Evolutionary conservation across 2,797 vertebrate species (phyloP).

Genomic region (Margarornis squamiger): DNA sequence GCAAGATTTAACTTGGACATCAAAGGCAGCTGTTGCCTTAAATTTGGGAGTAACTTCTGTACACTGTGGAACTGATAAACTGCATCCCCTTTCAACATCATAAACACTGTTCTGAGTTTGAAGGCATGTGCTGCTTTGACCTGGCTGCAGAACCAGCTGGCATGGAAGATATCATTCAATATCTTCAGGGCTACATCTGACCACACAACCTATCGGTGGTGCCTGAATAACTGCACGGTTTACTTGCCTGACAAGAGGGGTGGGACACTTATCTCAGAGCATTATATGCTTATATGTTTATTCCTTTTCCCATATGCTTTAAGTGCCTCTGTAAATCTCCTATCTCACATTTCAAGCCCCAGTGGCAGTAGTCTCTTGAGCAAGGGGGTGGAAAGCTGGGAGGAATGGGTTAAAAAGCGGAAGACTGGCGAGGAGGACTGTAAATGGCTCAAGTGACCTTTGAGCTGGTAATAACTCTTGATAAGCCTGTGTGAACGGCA

Average conservation of each 20-base stretch:
- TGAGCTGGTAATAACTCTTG: neutral
- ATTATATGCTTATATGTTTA: neutral
- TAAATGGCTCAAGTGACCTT: neutral
- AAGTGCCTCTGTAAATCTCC: neutral
- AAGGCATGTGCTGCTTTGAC: neutral
- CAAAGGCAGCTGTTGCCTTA: neutral
- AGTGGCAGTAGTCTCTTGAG: neutral
- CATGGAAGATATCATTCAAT: neutral
- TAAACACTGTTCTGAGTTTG: neutral
- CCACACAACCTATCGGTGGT: fast-evolving
- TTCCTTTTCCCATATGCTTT: neutral
- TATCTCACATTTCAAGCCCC: neutral
- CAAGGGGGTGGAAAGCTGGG: neutral
- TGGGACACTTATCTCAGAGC: neutral
- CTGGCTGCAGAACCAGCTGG: neutral
- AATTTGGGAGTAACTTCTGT: neutral
- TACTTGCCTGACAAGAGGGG: neutral
- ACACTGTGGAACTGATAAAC: neutral
- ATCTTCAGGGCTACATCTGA: neutral
- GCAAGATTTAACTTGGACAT: neutral
- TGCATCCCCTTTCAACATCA: neutral
- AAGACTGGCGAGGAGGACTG: neutral
- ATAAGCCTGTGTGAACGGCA: neutral
- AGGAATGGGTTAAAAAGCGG: neutral
- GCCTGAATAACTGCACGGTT: neutral